These are phyloP conservation scores for Berghia stephanieae DNA, from an alignment of 1,140 invertebrate species.

Conservation along the genomic window DNA sequence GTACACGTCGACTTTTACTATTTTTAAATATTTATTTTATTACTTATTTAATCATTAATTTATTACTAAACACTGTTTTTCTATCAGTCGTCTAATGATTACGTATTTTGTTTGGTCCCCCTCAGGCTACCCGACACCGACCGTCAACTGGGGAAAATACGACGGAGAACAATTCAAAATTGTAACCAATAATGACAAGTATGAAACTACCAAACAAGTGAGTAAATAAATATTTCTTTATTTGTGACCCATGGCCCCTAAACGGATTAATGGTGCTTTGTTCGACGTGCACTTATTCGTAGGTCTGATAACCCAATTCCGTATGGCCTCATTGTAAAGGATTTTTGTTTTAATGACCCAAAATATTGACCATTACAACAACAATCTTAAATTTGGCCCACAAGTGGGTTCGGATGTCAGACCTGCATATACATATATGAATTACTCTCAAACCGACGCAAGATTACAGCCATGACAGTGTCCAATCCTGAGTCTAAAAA, in stretches of 20 bases:
- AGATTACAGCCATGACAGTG: too few relatives aligned
- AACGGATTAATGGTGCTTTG: too few relatives aligned
- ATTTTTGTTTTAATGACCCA: too few relatives aligned
- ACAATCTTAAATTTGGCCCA: too few relatives aligned
- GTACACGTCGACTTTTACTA: neutral
- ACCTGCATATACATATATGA: too few relatives aligned
- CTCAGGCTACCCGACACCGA: slow-evolving; percentile 49
- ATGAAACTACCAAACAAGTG: slow-evolving; percentile 26
- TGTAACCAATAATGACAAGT: slow-evolving; percentile 1
- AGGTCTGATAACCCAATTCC: neutral
- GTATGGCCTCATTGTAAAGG: neutral
- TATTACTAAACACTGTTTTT: neutral
- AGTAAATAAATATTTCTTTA: neutral
- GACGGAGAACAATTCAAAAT: neutral
- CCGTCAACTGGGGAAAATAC: slow-evolving; percentile 32
- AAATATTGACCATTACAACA: too few relatives aligned
- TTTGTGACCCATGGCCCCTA: neutral
- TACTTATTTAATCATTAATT: neutral
- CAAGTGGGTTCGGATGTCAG: too few relatives aligned
- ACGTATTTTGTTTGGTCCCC: neutral
- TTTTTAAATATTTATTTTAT: neutral
- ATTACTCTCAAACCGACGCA: too few relatives aligned
- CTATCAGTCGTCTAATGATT: neutral
- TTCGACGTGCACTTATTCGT: neutral
- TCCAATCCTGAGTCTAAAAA: too few relatives aligned